Percentiles rank a stretch among this genome's conserved stretches.
Evolutionary conservation across 2,888 invertebrate species (phyloP).

Genomic region (Platycheirus albimanus): DNA sequence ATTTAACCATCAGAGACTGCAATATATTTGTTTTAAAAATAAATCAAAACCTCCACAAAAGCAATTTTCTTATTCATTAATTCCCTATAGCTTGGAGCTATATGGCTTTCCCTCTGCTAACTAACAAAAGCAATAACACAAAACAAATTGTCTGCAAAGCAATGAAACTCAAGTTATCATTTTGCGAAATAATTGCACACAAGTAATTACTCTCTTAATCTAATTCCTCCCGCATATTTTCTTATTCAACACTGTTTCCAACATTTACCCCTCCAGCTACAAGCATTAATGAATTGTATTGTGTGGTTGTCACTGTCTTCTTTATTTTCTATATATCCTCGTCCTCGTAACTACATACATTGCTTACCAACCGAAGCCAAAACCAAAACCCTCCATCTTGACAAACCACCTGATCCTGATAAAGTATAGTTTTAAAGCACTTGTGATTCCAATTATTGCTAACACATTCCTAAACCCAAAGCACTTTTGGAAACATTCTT

Average conservation of each 20-base stretch:
- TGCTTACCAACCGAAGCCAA: no score
- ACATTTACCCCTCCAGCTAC: neutral
- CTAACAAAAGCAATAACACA: slow-evolving; percentile 2
- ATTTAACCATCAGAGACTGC: no score
- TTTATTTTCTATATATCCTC: neutral
- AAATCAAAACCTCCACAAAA: no score
- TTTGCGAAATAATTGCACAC: slow-evolving; percentile 26
- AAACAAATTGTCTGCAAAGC: slow-evolving; percentile 5
- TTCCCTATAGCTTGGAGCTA: neutral
- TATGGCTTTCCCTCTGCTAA: neutral
- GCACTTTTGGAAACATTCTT: neutral
- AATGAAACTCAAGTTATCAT: neutral
- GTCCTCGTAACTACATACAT: no score
- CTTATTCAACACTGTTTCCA: neutral
- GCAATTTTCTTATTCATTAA: neutral
- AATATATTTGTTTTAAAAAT: no score
- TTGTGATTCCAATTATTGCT: neutral
- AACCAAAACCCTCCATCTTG: no score
- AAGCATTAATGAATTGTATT: neutral
- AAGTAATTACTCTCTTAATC: neutral
- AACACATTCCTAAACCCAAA: neutral
- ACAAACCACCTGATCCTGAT: no score
- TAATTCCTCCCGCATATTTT: neutral
- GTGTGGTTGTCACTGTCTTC: slow-evolving; percentile 1
- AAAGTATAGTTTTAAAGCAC: neutral